Evolutionary conservation across 2,113 vertebrate species (phyloP), one percentile per base, ranked within the genome.

Genomic region (Tachuris rubrigastra): DNA sequence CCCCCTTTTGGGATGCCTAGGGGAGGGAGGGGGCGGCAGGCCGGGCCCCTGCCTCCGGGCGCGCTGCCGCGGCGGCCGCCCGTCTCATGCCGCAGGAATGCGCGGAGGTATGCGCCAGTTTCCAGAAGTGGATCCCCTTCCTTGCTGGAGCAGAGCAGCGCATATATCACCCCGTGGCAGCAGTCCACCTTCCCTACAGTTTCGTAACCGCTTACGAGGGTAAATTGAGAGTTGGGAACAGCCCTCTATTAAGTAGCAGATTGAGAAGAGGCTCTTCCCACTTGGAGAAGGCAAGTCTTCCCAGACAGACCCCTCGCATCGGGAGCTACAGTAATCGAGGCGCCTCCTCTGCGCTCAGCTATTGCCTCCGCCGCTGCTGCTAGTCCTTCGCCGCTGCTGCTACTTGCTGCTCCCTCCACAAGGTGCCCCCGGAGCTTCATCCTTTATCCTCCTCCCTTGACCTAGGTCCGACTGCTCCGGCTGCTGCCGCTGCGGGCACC

Each of bases 161-260:
- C 98, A 98, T 98, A 98, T 98, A 98, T 99, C 98, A 98, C 97
- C 96, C 96, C 85, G 95, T 98, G 98, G 98, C 98, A 98, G 97
- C 97, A 84, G 92, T 98, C 98, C 98, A 98, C 98, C 98, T 98
- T 98, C 98, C 96, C 97, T 97, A 97, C 97, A 97, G 97, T 99
- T 99, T 99, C 98, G 98, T 98, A 98, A 99, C 98, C 97, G 96
- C 96, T 98, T 96, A 94, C 97, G 97, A 98, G 98, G 98, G 98
- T 98, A 98, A 98, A 98, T 93, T 97, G 98, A 97, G 98, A 98
- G 98, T 87, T 95, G 98, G 98, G 99, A 98, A 97, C 98, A 98
- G 98, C 99, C 99, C 98, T 99, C 98, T 98, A 97, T 99, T 99
- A 99, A 99, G 99, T 98, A 99, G 98, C 99, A 96, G 98, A 96